Evolutionary conservation across 2,113 vertebrate genomes (phyloP).

Genomic region (Cynoglossus semilaevis): DNA sequence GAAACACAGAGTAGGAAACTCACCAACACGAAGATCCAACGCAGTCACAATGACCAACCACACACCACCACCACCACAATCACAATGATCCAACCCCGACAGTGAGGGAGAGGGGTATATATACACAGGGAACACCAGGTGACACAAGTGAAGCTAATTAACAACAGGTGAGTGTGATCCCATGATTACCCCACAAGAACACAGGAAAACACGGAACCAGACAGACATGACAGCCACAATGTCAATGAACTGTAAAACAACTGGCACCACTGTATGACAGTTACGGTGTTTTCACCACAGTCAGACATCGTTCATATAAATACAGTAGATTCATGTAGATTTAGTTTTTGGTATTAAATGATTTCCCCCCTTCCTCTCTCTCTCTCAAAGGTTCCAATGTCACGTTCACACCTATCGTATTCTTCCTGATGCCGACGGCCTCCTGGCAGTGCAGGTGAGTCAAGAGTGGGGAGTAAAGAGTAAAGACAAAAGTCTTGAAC

Average conservation of each 20-base stretch:
- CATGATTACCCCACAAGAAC: too few species aligned
- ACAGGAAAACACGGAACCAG: too few species aligned
- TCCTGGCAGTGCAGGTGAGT: constrained; percentile 86
- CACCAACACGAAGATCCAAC: too few species aligned
- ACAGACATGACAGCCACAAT: too few species aligned
- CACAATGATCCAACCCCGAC: too few species aligned
- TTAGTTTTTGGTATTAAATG: background rate
- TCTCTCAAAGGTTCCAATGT: constrained; percentile 77
- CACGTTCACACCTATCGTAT: constrained; percentile 88
- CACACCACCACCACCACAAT: too few species aligned
- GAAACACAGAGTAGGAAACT: too few species aligned
- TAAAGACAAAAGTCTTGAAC: constrained; percentile 2
- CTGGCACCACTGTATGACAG: constrained; percentile 5
- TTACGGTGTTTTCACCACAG: constrained; percentile 12
- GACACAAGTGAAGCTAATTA: too few species aligned
- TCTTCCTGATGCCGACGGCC: constrained; percentile 82
- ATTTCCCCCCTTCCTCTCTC: background rate
- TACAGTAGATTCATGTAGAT: constrained; percentile 7
- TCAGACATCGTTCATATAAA: constrained; percentile 17
- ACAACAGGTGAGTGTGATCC: too few species aligned
- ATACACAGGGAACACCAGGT: too few species aligned
- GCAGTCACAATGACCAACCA: too few species aligned
- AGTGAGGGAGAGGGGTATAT: too few species aligned
- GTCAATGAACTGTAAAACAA: constrained; percentile 22
- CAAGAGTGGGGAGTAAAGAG: background rate